Percentiles rank a stretch among this genome's conserved stretches.
phyloP scores from a whole-genome alignment of 2,888 invertebrate species.

The Diabrotica balteata region DNA sequence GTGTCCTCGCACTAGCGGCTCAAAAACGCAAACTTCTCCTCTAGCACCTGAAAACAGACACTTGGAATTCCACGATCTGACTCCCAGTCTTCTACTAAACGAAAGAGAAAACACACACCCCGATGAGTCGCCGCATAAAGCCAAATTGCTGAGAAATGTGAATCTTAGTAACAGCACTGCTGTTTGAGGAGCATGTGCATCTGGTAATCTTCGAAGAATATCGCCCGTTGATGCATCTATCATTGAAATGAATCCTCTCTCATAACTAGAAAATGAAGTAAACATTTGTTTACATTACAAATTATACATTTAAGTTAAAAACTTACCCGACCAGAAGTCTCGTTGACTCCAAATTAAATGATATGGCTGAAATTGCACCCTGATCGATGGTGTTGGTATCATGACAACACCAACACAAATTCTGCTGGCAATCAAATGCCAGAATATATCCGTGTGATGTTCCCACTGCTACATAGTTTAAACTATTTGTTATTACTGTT shows the following conservation, averaged over 20 bases:
- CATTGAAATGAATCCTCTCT: constrained; percentile 88
- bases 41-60: constrained; percentile 97
- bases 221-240: constrained; percentile 85
- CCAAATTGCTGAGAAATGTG: constrained; percentile 64
- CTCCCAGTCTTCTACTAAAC: constrained; percentile 87
- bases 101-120: constrained; percentile 95
- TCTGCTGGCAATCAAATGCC: constrained; percentile 86
- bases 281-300: too few relatives aligned
- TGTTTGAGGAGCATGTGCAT: constrained; percentile 84
- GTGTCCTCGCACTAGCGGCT: constrained; percentile 66
- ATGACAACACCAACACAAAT: constrained; percentile 86
- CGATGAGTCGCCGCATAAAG: constrained; percentile 81
- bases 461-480: constrained; percentile 86
- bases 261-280: constrained; percentile 59
- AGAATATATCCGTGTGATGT: constrained; percentile 93
- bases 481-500: constrained; percentile 80
- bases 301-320: background rate
- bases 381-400: constrained; percentile 72
- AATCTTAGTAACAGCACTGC: constrained; percentile 77
- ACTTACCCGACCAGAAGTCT: constrained; percentile 78
- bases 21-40: constrained; percentile 87
- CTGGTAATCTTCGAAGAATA: constrained; percentile 74
- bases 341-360: constrained; percentile 87
- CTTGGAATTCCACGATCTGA: constrained; percentile 86
- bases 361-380: constrained; percentile 82